phyloP scores from a whole-genome alignment of 2,888 invertebrate genomes.

The Petrophora chlorosata region DNA sequence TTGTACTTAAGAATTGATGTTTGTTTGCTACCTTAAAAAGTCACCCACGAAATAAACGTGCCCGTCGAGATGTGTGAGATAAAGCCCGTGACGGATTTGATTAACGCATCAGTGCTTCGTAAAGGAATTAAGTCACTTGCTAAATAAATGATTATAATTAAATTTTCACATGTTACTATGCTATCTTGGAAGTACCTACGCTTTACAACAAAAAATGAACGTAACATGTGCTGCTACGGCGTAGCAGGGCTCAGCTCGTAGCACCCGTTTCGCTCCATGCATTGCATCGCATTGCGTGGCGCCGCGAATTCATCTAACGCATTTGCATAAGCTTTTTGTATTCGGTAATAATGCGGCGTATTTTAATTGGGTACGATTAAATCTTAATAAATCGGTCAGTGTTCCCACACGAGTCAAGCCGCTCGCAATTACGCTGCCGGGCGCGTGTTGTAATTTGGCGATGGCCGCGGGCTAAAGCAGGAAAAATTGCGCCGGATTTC shows the following conservation, averaged over 20 bases:
- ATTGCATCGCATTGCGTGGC: slow-evolving; percentile 41
- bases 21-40: slow-evolving; percentile 29
- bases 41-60: slow-evolving; percentile 21
- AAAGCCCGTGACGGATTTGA: slow-evolving; percentile 15
- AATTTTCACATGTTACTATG: not conserved
- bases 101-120: too few species aligned
- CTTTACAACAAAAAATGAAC: not conserved
- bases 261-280: slow-evolving; percentile 30
- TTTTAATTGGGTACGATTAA: slow-evolving; percentile 80
- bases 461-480: slow-evolving; percentile 66
- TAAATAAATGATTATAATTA: too few species aligned
- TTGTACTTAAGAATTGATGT: slow-evolving; percentile 29
- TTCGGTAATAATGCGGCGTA: slow-evolving; percentile 70
- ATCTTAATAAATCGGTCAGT: slow-evolving; percentile 79
- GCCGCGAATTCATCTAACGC: slow-evolving; percentile 44
- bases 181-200: not conserved
- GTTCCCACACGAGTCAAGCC: slow-evolving; percentile 70
- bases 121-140: too few species aligned
- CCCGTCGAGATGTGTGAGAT: slow-evolving; percentile 14
- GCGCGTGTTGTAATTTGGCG: slow-evolving; percentile 73
- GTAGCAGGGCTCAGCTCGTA: slow-evolving; percentile 49
- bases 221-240: slow-evolving; percentile 48
- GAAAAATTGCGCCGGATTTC: slow-evolving; percentile 71
- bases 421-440: slow-evolving; percentile 71
- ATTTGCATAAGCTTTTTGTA: slow-evolving; percentile 72